Evolutionary conservation across 2,888 invertebrate species (phyloP).

Genomic region (Sarcophaga variegata): DNA sequence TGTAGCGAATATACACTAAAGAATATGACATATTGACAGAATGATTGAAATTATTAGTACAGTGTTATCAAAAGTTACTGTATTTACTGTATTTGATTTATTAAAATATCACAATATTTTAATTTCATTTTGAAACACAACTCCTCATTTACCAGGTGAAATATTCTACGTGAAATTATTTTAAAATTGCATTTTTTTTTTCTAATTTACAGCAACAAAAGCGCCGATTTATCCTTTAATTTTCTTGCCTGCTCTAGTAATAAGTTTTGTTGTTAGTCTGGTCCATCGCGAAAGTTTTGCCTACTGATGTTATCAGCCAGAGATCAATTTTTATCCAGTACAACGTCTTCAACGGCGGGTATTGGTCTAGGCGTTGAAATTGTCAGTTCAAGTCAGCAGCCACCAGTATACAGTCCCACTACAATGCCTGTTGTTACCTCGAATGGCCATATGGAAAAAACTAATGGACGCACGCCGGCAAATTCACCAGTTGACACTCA

Average conservation of each 20-base stretch:
- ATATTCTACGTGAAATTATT: neutral
- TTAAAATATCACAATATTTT: too few species aligned
- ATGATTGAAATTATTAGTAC: too few species aligned
- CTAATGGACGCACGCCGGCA: constrained; percentile 43
- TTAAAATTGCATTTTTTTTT: neutral
- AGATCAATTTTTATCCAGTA: constrained; percentile 75
- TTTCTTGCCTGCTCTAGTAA: constrained; percentile 30
- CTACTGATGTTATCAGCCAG: constrained; percentile 75
- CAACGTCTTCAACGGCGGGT: constrained; percentile 68
- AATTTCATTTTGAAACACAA: too few species aligned
- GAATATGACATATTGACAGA: too few species aligned
- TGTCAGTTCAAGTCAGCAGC: constrained; percentile 66
- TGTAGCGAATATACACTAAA: too few species aligned
- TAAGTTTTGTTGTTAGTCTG: constrained; percentile 30
- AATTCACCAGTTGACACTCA: constrained; percentile 52
- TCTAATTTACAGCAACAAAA: constrained; percentile 28
- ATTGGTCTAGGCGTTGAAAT: constrained; percentile 76
- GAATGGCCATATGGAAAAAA: constrained; percentile 54
- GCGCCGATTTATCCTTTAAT: neutral
- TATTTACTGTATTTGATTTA: too few species aligned
- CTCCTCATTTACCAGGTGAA: too few species aligned
- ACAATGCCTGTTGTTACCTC: constrained; percentile 74
- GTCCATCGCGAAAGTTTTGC: neutral
- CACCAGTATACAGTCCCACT: constrained; percentile 75
- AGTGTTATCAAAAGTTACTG: too few species aligned